phyloP scores from a whole-genome alignment of 1,140 invertebrate genomes.

The Tenebrio molitor region DNA sequence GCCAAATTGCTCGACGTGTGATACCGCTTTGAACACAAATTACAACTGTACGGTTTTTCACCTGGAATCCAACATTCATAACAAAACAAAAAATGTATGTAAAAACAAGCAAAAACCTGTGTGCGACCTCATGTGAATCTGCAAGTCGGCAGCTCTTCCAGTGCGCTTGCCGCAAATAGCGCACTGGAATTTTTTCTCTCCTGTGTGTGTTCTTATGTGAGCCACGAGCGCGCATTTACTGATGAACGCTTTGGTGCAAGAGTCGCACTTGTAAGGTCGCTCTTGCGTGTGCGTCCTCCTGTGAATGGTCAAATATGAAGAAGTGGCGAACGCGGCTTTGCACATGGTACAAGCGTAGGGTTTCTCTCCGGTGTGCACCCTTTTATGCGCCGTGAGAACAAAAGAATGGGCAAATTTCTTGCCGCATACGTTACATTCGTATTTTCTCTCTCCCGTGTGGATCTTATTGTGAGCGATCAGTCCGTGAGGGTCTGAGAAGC shows the following conservation, averaged over 20 bases:
- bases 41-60: slow-evolving; percentile 69
- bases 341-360: slow-evolving; percentile 74
- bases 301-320: slow-evolving; percentile 87
- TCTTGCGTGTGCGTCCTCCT: slow-evolving; percentile 78
- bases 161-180: slow-evolving; percentile 59
- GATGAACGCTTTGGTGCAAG: slow-evolving; percentile 61
- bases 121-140: slow-evolving; percentile 69
- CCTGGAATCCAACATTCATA: slow-evolving; percentile 51
- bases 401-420: slow-evolving; percentile 62
- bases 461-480: slow-evolving; percentile 71
- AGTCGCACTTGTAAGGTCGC: slow-evolving; percentile 58
- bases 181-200: slow-evolving; percentile 63
- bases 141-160: slow-evolving; percentile 62
- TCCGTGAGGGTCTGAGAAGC: slow-evolving; percentile 62
- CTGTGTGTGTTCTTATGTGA: slow-evolving; percentile 64
- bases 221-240: slow-evolving; percentile 59
- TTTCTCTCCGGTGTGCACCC: slow-evolving; percentile 78
- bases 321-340: slow-evolving; percentile 70
- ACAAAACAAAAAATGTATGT: neutral
- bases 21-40: slow-evolving; percentile 69
- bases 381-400: slow-evolving; percentile 56
- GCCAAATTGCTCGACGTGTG: slow-evolving; percentile 70
- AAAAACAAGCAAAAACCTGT: slow-evolving; percentile 59
- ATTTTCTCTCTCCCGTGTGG: slow-evolving; percentile 80
- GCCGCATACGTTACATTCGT: slow-evolving; percentile 76